Evolutionary conservation across 2,888 invertebrate genomes (phyloP).

Genomic region (Isotomurus palustris): DNA sequence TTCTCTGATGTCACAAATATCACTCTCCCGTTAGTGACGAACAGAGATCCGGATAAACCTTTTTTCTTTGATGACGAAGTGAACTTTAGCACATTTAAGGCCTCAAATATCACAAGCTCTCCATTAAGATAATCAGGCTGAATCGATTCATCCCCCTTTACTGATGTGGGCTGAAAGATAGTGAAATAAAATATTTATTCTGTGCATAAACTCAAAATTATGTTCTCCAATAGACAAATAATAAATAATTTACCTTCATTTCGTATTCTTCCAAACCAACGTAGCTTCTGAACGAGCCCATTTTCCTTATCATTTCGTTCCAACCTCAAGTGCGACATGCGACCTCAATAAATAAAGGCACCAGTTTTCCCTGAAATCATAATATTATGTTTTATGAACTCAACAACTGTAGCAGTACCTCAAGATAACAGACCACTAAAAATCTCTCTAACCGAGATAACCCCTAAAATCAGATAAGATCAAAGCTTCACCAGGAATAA

Average conservation of each 20-base stretch:
- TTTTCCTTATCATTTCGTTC: slow-evolving; percentile 20
- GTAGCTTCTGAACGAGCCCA: slow-evolving; percentile 44
- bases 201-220: not conserved
- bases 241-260: slow-evolving; percentile 33
- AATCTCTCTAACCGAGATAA: too few species aligned
- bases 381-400: too few species aligned
- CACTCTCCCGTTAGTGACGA: slow-evolving; percentile 88
- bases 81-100: slow-evolving; percentile 75
- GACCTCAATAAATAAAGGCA: too few species aligned
- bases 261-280: slow-evolving; percentile 43
- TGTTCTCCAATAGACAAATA: not conserved
- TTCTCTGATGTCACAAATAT: slow-evolving; percentile 72
- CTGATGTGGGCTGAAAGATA: slow-evolving; percentile 28
- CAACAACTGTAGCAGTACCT: too few species aligned
- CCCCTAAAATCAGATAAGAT: slow-evolving; percentile 9
- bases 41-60: slow-evolving; percentile 75
- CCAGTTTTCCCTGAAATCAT: too few species aligned
- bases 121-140: slow-evolving; percentile 56
- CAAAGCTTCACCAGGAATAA: slow-evolving; percentile 2
- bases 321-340: not conserved
- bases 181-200: slow-evolving; percentile 1
- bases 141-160: slow-evolving; percentile 17
- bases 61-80: slow-evolving; percentile 74
- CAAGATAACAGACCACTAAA: too few species aligned
- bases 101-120: slow-evolving; percentile 75